phyloP scores from a whole-genome alignment of 2,888 invertebrate genomes.

The Nymphalis urticae region DNA sequence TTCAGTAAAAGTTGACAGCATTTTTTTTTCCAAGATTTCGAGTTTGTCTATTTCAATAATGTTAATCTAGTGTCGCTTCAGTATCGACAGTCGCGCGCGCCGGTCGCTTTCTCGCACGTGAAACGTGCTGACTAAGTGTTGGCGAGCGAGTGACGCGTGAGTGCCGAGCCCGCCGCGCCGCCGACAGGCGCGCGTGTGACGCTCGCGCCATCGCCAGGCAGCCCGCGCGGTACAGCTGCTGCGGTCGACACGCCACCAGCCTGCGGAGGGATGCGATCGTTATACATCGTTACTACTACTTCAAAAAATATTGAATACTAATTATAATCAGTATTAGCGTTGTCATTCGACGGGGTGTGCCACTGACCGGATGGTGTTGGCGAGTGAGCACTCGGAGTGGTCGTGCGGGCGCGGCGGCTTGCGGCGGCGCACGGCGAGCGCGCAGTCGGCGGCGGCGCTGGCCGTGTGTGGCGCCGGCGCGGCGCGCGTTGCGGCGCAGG shows the following conservation, averaged over 20 bases:
- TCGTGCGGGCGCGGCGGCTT: conserved; percentile 60
- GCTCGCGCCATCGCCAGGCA: conserved; percentile 57
- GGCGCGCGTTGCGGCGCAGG: conserved; percentile 61
- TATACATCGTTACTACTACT: no score
- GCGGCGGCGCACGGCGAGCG: conserved; percentile 45
- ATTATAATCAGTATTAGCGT: no score
- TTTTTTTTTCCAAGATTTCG: no score
- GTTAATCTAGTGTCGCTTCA: no score
- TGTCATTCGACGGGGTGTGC: no score
- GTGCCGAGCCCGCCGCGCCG: conserved; percentile 52
- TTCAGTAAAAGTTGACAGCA: no score
- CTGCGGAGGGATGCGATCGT: conserved; percentile 38
- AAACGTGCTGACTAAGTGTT: conserved; percentile 22
- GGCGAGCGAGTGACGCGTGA: conserved; percentile 38
- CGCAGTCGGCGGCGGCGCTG: conserved; percentile 30
- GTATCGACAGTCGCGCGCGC: neutral
- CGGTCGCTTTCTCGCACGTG: neutral
- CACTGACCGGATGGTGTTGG: conserved; percentile 39
- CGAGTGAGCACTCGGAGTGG: conserved; percentile 53
- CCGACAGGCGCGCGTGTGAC: conserved; percentile 54
- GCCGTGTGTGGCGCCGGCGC: conserved; percentile 53
- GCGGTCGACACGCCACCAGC: conserved; percentile 61
- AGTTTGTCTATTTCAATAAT: no score
- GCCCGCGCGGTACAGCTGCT: conserved; percentile 64
- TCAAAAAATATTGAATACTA: no score